Evolutionary conservation across 2,113 vertebrate species (phyloP), one percentile per base, ranked within the genome.

Genomic region (Hippolais icterina): DNA sequence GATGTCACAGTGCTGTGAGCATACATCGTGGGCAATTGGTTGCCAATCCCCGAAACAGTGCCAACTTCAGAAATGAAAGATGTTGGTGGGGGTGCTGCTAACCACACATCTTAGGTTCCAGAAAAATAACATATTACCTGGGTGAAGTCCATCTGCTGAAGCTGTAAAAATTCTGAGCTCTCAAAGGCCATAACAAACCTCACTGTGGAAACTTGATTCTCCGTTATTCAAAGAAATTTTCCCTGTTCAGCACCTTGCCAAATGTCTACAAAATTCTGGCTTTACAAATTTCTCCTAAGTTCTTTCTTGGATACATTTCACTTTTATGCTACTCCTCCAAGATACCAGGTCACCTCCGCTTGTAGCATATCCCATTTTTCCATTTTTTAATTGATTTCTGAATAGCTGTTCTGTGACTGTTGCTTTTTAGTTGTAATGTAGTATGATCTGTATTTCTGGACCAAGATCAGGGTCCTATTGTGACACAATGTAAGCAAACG

Each of bases 131-230:
- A 93, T 96, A 96, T 91, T 96, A 97, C 95, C 96, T 97, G 96
- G 95, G 96, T 4, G 86, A 97, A 90, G 90, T 92, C 95, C 96
- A 96, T 97, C 92, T 97, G 96, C 93, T 97, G 92, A 97, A 96
- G 80, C 88, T 96, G 94, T 96, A 96, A 96, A 97, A 97, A 92
- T 95, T 92, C 90, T 60, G 86, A 93, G 87, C 57, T 87, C 86
- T 93, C 92, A 89, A 94, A 94, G 90, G 72, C 90, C 88, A 76
- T 92, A 95, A 95, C 93, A 97, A 94, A 96, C 92, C 86, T 89
- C 94, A 77, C 79, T 94, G 88, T 90, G 96, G 96, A 96, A 96
- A 97, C 79, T 96, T 93, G 86, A 94, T 90, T 93, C 93, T 92
- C 57, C 15, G 14, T 86, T 90, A 72, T 90, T 97, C 88, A 82